A percentile compares a stretch with the other conserved stretches of the same genome.
Conservation (phyloP, 1,140 invertebrate species). For the Phenacoccus solenopsis region DNA sequence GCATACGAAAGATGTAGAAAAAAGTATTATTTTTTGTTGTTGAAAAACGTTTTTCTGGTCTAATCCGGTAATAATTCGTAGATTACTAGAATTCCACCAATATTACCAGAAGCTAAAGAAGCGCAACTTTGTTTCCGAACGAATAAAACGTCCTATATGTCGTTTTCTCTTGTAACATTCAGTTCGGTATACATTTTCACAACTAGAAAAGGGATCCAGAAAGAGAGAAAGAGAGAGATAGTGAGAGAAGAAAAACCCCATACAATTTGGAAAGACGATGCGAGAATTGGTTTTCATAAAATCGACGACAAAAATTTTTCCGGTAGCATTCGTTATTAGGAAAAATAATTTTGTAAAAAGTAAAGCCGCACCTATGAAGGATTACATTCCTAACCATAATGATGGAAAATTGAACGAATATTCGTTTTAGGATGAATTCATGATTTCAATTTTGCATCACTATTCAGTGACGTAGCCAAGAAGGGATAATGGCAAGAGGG, state of each 20-base stretch:
- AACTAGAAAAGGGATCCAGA: neutral
- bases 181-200: no score
- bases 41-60: neutral
- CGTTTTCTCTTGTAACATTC: no score
- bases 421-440: no score
- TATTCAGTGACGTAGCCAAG: no score
- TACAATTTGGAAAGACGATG: neutral
- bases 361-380: neutral
- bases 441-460: no score
- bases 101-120: constrained; percentile 2
- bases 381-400: no score
- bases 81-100: neutral
- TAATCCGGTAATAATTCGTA: neutral
- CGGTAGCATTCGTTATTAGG: neutral
- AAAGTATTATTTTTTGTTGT: neutral
- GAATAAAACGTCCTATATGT: no score
- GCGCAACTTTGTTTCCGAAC: no score
- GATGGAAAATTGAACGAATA: no score
- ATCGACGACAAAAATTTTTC: neutral
- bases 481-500: no score
- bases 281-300: neutral
- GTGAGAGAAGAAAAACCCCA: no score
- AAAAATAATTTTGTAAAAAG: neutral
- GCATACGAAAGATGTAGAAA: neutral
- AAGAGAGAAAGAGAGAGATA: neutral